Percentiles rank a stretch among this genome's conserved stretches.
Conservation (phyloP, 2,888 invertebrate species). For the Papilio demoleus region DNA sequence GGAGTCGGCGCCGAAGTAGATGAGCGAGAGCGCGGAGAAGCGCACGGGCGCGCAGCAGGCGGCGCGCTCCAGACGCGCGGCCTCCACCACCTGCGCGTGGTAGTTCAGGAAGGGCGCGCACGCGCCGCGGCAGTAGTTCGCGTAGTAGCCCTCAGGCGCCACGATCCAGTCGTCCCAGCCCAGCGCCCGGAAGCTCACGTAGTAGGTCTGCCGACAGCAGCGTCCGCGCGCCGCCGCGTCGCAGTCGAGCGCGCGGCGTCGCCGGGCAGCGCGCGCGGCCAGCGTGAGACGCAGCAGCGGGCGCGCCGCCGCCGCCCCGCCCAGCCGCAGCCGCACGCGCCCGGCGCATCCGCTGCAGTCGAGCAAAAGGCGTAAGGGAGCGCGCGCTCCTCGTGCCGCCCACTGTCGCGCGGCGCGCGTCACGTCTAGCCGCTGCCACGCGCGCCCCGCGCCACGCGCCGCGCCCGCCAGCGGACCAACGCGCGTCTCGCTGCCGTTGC, state of each 20-base stretch:
- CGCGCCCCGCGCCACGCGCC: conserved; percentile 71
- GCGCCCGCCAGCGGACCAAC: conserved; percentile 62
- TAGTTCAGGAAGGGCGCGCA: conserved; percentile 94
- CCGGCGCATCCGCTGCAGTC: conserved; percentile 93
- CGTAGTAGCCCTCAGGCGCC: conserved; percentile 94
- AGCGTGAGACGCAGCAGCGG: conserved; percentile 93
- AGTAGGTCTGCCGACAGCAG: conserved; percentile 95
- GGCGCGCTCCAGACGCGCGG: conserved; percentile 93
- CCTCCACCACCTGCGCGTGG: conserved; percentile 96
- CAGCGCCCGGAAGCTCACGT: conserved; percentile 94
- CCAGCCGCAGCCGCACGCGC: conserved; percentile 82
- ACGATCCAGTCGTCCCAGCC: conserved; percentile 99
- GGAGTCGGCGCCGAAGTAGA: conserved; percentile 95
- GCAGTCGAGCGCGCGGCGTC: conserved; percentile 93
- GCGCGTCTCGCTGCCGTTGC: conserved; percentile 83
- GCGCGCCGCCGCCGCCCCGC: conserved; percentile 88
- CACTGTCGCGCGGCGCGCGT: conserved; percentile 90
- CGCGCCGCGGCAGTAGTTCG: conserved; percentile 96
- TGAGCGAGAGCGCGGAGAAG: conserved; percentile 95
- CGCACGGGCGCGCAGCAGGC: conserved; percentile 96
- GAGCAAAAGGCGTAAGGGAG: conserved; percentile 88
- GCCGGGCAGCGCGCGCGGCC: conserved; percentile 87
- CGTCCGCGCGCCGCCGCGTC: conserved; percentile 81
- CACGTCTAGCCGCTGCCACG: conserved; percentile 95
- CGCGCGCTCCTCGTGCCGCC: conserved; percentile 82